Evolutionary conservation across 2,888 invertebrate species (phyloP).

Genomic region (Epiblema foenella): DNA sequence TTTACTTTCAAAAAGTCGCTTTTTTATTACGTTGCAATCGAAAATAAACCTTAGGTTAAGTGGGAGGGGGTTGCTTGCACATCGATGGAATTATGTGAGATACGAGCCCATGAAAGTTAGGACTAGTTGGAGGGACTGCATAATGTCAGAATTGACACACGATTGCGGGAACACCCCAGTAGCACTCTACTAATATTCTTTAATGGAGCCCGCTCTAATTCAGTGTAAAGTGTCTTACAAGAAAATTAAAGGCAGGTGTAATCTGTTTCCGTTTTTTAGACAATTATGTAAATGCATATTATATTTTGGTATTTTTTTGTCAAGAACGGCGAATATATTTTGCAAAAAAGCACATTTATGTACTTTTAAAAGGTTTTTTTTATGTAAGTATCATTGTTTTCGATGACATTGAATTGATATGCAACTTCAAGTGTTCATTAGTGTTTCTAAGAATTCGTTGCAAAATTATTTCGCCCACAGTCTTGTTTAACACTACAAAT

Average conservation of each 20-base stretch:
- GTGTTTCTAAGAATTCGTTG: no score
- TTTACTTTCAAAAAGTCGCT: slow-evolving; percentile 11
- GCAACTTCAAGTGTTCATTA: no score
- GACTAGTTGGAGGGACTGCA: slow-evolving; percentile 66
- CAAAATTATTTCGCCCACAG: no score
- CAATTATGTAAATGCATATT: not conserved
- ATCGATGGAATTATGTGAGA: not conserved
- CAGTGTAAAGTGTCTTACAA: slow-evolving; percentile 33
- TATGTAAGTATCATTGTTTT: no score
- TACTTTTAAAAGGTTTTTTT: no score
- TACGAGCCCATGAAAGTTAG: slow-evolving; percentile 1
- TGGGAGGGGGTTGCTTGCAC: not conserved
- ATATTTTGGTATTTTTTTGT: not conserved
- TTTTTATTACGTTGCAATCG: not conserved
- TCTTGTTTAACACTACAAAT: no score
- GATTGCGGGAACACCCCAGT: slow-evolving; percentile 48
- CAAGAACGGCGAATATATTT: not conserved
- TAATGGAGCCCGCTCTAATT: slow-evolving; percentile 52
- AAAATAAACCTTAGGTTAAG: slow-evolving; percentile 1
- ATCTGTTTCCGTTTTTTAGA: no score
- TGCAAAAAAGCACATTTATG: no score
- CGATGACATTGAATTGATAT: no score
- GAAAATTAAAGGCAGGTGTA: no score
- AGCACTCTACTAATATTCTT: slow-evolving; percentile 50
- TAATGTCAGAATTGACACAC: slow-evolving; percentile 72